Evolutionary conservation across 2,888 invertebrate species (phyloP), one percentile per base, ranked within the genome.

Genomic region (Machimus atricapillus): DNA sequence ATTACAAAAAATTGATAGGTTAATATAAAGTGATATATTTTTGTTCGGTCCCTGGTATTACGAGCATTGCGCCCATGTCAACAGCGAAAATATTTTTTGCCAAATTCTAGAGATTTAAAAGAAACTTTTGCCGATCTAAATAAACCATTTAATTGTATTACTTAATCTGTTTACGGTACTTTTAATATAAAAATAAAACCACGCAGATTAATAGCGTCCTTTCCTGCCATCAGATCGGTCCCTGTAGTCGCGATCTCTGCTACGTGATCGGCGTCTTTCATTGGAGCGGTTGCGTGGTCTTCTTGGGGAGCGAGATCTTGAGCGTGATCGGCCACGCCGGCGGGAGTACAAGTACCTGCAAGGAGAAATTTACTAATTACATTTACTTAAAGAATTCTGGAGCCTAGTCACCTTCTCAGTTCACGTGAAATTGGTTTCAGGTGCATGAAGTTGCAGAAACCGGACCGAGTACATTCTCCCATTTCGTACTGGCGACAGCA

Each of bases 371-470:
- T 87, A 83, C 34, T 43, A 16, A n/a, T 34, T 81, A 86, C 14
- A 4, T 46, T 46, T 14, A 16, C 12, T 46, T 46, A 87, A 76
- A 58, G 77, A 79, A 66, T 82, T 43, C 81, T 40, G 8, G 3
- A 37, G 19, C 86, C 14, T 46, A 16, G 58, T 81, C 94, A 97
- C 93, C 98, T 95, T 89, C 98, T 94, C 87, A 99, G 93, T 92
- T 99, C 98, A 89, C 98, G 94, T 0, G 99, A 99, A 90, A 99
- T 99, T 14, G 99, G 99, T 91, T 99, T 99, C 92, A 99, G 94
- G 92, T 99, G 99, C 99, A 99, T 99, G 93, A 99, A 99, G 94
- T 99, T 99, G 93, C 99, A 99, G 93, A 99, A 99, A 56, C 99
- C 99, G 90, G 98, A 98, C 87, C 99, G 95, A 0, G 98, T 99